Evolutionary conservation across 2,888 invertebrate genomes (phyloP), one percentile per base, ranked within the genome.

Genomic region (Clepsis dumicolana): DNA sequence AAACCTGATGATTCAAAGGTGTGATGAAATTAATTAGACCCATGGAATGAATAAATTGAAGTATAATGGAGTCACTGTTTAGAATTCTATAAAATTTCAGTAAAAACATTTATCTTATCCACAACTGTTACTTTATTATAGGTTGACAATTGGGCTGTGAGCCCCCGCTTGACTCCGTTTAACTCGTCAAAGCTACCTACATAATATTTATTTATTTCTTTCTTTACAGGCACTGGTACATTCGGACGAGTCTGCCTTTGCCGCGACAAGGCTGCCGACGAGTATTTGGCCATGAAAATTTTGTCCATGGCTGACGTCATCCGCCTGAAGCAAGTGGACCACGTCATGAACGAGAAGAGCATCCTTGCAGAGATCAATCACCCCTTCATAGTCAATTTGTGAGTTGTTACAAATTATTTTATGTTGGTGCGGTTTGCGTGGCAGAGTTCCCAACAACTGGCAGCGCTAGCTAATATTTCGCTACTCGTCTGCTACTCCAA

Each of bases 321-420:
- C 81, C 96, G 98, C 83, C 95, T 98, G 78, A 98, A 99, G 91
- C 99, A 99, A 94, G 98, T 98, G 78, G 98, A 98, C 81, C 99
- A 99, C 91, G 99, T 99, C 72, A 97, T 98, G 94, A 99, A 98
- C 89, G 99, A 99, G 93, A 98, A 99, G 89, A 96, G 96, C 80
- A 98, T 99, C 80, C 94, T 99, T 71, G 95, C 96, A 73, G 97
- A 97, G 93, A 96, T 99, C 78, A 95, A 96, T 79, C 99, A 99
- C 94, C 99, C 99, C 63, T 99, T 99, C 93, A 96, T 99, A 82
- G 98, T 99, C 67, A 98, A 98, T 76, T 76, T 87, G 88, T 93
- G 78, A 92, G 92, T 90, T 54, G 38, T 21, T 25, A 48, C 14
- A 14, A 44, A 35, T 54, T 21, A 41, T 65, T 65, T 56, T 72